phyloP scores from a whole-genome alignment of 2,888 invertebrate species.

The Amblyjoppa proteus region DNA sequence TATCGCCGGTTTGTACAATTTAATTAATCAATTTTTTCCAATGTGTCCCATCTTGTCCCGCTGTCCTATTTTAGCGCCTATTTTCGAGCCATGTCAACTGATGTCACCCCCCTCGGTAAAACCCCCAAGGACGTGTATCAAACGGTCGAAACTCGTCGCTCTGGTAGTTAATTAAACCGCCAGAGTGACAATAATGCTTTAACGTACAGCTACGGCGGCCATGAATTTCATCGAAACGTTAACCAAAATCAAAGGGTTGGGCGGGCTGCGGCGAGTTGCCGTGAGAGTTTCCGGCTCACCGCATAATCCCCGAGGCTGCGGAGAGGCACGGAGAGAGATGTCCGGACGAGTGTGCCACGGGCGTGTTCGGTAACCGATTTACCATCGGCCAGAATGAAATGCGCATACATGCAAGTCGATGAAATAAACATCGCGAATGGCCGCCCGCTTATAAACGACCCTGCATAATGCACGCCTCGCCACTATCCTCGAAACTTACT shows the following conservation, averaged over 20 bases:
- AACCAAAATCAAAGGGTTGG: slow-evolving; percentile 25
- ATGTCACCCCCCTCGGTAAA: background rate
- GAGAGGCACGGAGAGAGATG: slow-evolving; percentile 18
- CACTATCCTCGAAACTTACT: slow-evolving; percentile 25
- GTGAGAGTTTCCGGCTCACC: slow-evolving; percentile 33
- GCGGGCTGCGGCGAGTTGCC: background rate
- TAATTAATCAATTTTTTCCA: background rate
- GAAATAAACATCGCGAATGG: slow-evolving; percentile 11
- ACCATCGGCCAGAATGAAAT: slow-evolving; percentile 26
- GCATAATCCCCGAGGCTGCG: slow-evolving; percentile 37
- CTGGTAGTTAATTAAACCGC: slow-evolving; percentile 43
- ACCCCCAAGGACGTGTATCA: background rate
- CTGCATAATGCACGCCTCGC: slow-evolving; percentile 11
- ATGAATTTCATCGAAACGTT: slow-evolving; percentile 26
- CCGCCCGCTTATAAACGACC: slow-evolving; percentile 23
- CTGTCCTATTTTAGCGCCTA: background rate
- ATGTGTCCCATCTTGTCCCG: background rate
- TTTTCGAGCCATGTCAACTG: background rate
- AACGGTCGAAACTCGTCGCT: background rate
- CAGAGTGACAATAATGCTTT: slow-evolving; percentile 28
- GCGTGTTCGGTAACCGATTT: slow-evolving; percentile 46
- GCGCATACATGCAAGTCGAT: slow-evolving; percentile 2
- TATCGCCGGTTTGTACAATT: background rate
- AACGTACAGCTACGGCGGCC: background rate
- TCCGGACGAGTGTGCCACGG: slow-evolving; percentile 3